These are phyloP conservation scores for Thereva nobilitata DNA, from an alignment of 2,888 invertebrate genomes.

Conservation along the genomic window DNA sequence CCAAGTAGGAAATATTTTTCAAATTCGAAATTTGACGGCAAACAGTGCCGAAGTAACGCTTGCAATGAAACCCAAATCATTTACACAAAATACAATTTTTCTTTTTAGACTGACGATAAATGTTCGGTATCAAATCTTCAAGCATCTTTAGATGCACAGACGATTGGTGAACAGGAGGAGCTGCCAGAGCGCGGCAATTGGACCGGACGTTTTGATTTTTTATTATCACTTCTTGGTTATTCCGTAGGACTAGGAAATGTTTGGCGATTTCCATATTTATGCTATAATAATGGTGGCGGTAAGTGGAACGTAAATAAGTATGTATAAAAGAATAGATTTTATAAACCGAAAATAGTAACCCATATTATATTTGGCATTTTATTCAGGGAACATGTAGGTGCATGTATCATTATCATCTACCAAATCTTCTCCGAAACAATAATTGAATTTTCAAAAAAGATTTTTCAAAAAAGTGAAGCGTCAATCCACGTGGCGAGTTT, in stretches of 20 bases:
- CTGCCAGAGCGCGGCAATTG: conserved; percentile 69
- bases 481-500: too few species aligned
- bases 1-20: too few species aligned
- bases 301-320: conserved; percentile 43
- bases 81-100: not conserved
- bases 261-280: conserved; percentile 76
- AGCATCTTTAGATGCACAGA: conserved; percentile 52
- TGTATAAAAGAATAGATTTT: not conserved
- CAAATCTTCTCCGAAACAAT: too few species aligned
- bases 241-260: conserved; percentile 76
- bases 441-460: too few species aligned
- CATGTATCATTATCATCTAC: too few species aligned
- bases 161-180: conserved; percentile 29
- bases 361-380: too few species aligned
- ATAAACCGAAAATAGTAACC: too few species aligned
- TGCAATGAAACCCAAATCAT: too few species aligned
- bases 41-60: too few species aligned
- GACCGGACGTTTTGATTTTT: conserved; percentile 76
- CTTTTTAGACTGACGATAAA: conserved; percentile 57
- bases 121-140: conserved; percentile 60
- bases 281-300: conserved; percentile 78
- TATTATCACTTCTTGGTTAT: conserved; percentile 71
- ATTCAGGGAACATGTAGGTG: too few species aligned
- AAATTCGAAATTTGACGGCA: too few species aligned
- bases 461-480: too few species aligned